Base-by-base conservation (phyloP, 2,797 vertebrate genomes). In the Numenius phaeopus region DNA sequence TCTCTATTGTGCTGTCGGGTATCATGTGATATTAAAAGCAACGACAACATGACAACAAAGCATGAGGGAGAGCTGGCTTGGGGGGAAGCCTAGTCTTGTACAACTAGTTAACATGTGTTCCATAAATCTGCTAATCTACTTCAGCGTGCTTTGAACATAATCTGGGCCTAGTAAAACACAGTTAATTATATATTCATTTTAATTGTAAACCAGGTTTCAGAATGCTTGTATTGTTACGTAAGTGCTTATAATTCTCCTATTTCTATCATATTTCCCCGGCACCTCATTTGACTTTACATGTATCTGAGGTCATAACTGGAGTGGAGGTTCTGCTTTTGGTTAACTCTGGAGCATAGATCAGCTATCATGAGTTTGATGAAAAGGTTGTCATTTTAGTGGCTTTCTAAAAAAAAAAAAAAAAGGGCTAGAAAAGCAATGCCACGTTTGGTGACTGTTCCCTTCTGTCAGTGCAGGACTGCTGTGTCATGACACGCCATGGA, bases 141-240 rank as follows among this genome's bases (percentile, higher is more conserved):
- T 94, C 87, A 90, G 59, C 22, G 55, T 69, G 64, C 94, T 97
- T 97, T 98, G 97, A 97, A 96, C 94, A 59, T 96, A 97, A 96
- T 93, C 90, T 94, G 81, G 64, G 79, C 93, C 86, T 87, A 95
- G 94, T 94, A 94, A 97, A 97, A 89, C 50, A 24, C 76, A 94
- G 82, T 94, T 93, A 92, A 95, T 96, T 96, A 92, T 82, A 90
- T 82, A 96, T 93, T 82, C 75, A 91, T 97, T 96, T 97, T 97
- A 97, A 97, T 96, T 92, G 87, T 97, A 94, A 96, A 96, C 87
- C 86, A 89, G 87, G 86, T 84, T 98, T 94, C 82, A 94, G 93
- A 96, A 97, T 97, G 83, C 95, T 96, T 97, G 95, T 90, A 97
- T 97, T 97, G 96, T 97, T 97, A 97, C 93, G 75, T 97, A 98